Evolutionary conservation across 2,797 vertebrate species (phyloP), one percentile per base, ranked within the genome.

Genomic region (Alfaro cultratus): DNA sequence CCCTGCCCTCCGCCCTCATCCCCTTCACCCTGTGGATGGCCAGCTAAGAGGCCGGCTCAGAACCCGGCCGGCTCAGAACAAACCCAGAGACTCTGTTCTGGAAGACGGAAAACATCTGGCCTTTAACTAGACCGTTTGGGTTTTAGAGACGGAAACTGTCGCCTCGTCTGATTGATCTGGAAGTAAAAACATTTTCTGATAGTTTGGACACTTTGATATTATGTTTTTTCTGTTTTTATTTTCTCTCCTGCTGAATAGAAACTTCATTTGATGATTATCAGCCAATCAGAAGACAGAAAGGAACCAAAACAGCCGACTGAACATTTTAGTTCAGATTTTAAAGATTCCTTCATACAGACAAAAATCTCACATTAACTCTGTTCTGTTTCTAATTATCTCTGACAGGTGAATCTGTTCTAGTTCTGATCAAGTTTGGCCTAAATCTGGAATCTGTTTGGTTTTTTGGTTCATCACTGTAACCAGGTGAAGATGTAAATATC

Each of bases 11-110:
- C 1, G 90, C 98, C 86, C 85, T 98, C 53, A 83, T 99, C 85
- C 97, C 98, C 18, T 98, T 99, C 91, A 93, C 94, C 29, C 90
- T 99, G 83, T 99, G 98, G 98, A 98, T 99, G 97, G 97, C 94
- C 72, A 96, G 97, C 90, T 99, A 91, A 75, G 39, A 31, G 49
- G 18, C 72, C 43, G 1, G 70, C 16, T 46, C 41, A 31, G n/a
- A n/a, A 26, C 67, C n/a, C n/a, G 49, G 18, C 72, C 43, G 1
- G 70, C 16, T 46, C 41, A 31, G n/a, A n/a, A 26, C 67, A 41
- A 26, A 70, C 67, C 64, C 67, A 70, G 39, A 70, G 67, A 70
- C 67, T 67, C 62, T 70, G 36, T 70, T 70, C 39, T 39, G 34
- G 23, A 11, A 23, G 62, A 39, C 34, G 1, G 34, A 5, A 10